phyloP scores from a whole-genome alignment of 1,140 invertebrate genomes.

The Drosophila virilis region DNA sequence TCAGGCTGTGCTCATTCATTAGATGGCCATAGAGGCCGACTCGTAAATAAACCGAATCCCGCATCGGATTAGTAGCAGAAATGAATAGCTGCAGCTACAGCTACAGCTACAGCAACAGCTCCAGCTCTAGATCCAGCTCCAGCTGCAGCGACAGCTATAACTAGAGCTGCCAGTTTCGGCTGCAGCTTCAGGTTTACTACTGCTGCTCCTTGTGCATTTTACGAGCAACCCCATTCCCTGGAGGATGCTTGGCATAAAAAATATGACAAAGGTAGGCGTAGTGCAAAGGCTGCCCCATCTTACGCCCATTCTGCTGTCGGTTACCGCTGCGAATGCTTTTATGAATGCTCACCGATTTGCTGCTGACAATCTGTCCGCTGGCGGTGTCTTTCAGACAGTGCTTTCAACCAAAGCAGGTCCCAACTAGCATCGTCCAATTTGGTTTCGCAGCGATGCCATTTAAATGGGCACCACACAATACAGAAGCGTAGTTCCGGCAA shows the following conservation, averaged over 20 bases:
- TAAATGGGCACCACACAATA: background rate
- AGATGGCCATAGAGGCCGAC: slow-evolving; percentile 28
- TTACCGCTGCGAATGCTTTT: slow-evolving; percentile 1
- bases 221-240: slow-evolving; percentile 15
- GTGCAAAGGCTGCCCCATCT: background rate
- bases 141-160: background rate
- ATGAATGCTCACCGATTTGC: slow-evolving; percentile 36
- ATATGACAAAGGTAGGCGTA: slow-evolving; percentile 24
- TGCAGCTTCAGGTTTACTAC: slow-evolving; percentile 2
- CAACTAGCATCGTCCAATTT: background rate
- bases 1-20: slow-evolving; percentile 49
- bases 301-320: background rate
- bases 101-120: background rate
- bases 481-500: too few relatives aligned
- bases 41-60: slow-evolving; percentile 40
- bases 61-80: slow-evolving; percentile 44
- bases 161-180: background rate
- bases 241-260: slow-evolving; percentile 18
- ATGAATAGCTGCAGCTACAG: slow-evolving; percentile 42
- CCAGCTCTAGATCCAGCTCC: slow-evolving; percentile 1
- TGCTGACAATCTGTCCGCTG: slow-evolving; percentile 32
- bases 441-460: background rate
- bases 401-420: background rate
- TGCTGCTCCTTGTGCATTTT: slow-evolving; percentile 22
- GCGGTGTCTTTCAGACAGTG: background rate